Evolutionary conservation across 2,888 invertebrate genomes (phyloP).

Genomic region (Nineta flava): DNA sequence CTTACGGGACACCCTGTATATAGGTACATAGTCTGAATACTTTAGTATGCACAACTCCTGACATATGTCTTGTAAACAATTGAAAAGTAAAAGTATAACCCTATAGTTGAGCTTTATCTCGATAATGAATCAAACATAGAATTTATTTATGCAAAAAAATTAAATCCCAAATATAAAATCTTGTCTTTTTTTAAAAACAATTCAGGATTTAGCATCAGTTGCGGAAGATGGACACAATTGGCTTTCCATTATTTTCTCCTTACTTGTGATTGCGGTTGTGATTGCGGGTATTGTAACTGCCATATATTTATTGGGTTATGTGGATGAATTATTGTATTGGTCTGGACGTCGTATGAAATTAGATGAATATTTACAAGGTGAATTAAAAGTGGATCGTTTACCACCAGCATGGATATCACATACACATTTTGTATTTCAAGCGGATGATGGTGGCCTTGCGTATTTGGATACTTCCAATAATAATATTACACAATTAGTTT

Average conservation of each 20-base stretch:
- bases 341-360: conserved; percentile 73
- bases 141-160: too few relatives aligned
- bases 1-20: too few relatives aligned
- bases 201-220: conserved; percentile 58
- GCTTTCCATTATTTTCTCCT: conserved; percentile 74
- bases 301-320: conserved; percentile 77
- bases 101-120: too few relatives aligned
- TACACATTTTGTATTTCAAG: conserved; percentile 71
- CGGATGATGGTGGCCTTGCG: conserved; percentile 70
- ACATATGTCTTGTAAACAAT: too few relatives aligned
- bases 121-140: too few relatives aligned
- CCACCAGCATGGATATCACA: conserved; percentile 70
- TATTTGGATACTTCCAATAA: conserved; percentile 67
- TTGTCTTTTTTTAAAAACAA: too few relatives aligned
- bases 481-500: conserved; percentile 62
- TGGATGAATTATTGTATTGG: conserved; percentile 80
- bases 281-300: conserved; percentile 79
- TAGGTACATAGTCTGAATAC: too few relatives aligned
- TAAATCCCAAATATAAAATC: too few relatives aligned
- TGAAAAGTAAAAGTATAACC: too few relatives aligned
- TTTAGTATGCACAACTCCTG: too few relatives aligned
- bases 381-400: conserved; percentile 52
- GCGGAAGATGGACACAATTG: conserved; percentile 73
- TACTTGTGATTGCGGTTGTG: conserved; percentile 73
- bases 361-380: conserved; percentile 70